phyloP scores from a whole-genome alignment of 2,113 vertebrate species.

The Hemichromis elongatus region DNA sequence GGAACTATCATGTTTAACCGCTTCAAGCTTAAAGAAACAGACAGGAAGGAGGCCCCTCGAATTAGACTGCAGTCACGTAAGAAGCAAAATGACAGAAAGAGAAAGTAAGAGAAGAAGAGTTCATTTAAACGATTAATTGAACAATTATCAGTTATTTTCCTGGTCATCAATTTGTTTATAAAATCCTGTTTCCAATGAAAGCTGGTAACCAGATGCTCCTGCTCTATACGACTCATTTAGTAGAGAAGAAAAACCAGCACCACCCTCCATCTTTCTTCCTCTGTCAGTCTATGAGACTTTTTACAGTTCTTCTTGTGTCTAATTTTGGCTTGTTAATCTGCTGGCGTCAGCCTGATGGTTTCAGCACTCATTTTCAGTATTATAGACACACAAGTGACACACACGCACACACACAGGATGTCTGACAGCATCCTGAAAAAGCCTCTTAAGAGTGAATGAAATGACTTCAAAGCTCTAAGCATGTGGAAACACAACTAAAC shows the following conservation, averaged over 20 bases:
- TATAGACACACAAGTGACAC: background rate
- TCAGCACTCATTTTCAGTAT: background rate
- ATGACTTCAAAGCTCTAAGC: background rate
- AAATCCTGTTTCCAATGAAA: background rate
- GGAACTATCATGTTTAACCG: background rate
- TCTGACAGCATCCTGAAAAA: conserved; percentile 11
- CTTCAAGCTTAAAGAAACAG: background rate
- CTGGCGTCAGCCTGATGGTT: background rate
- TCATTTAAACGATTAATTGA: background rate
- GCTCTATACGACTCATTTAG: background rate
- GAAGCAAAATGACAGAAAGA: background rate
- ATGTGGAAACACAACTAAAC: background rate
- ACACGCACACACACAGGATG: background rate
- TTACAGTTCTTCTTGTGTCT: background rate
- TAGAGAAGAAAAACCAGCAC: background rate
- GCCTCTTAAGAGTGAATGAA: conserved; percentile 12
- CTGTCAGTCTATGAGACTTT: background rate
- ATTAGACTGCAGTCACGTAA: fast-evolving
- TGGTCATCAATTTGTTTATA: background rate
- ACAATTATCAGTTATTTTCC: background rate
- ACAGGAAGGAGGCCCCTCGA: background rate
- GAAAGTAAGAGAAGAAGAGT: background rate
- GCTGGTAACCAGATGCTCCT: background rate
- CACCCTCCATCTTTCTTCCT: background rate
- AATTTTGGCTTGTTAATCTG: conserved; percentile 40